Evolutionary conservation across 1,140 invertebrate species (phyloP).

Genomic region (Drosophila punjabiensis): DNA sequence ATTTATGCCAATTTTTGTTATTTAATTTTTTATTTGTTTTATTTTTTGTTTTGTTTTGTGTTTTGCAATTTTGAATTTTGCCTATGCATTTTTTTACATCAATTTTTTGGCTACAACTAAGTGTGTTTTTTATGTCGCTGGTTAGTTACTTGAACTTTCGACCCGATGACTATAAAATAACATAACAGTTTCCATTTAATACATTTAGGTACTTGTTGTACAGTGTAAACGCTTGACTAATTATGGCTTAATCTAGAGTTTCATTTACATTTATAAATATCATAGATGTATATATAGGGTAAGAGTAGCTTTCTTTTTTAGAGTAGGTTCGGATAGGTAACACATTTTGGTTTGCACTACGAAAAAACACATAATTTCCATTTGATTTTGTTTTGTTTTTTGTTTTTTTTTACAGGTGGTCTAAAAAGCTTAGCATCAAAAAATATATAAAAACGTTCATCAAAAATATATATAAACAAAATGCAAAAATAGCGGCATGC

Average conservation of each 20-base stretch:
- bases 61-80: constrained; percentile 46
- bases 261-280: constrained; percentile 71
- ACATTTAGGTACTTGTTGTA: constrained; percentile 66
- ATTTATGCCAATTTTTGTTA: constrained; percentile 60
- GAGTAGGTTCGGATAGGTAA: constrained; percentile 54
- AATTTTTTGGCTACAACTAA: constrained; percentile 63
- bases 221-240: constrained; percentile 63
- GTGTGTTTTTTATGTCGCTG: constrained; percentile 34
- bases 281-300: constrained; percentile 59
- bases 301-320: constrained; percentile 44
- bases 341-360: constrained; percentile 37
- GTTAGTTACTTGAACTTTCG: constrained; percentile 73
- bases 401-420: constrained; percentile 46
- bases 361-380: constrained; percentile 22
- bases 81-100: constrained; percentile 52
- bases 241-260: constrained; percentile 64
- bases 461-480: constrained; percentile 56
- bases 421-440: constrained; percentile 27
- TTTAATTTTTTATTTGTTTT: constrained; percentile 45
- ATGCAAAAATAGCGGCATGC: constrained; percentile 53
- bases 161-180: constrained; percentile 67
- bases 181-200: constrained; percentile 74
- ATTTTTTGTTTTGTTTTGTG: constrained; percentile 19
- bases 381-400: constrained; percentile 24
- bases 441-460: constrained; percentile 24